These are phyloP conservation scores for Turritopsis dohrnii DNA, from an alignment of 30 jellyfish, hydroid and myxozoan genomes.

Conservation along the genomic window DNA sequence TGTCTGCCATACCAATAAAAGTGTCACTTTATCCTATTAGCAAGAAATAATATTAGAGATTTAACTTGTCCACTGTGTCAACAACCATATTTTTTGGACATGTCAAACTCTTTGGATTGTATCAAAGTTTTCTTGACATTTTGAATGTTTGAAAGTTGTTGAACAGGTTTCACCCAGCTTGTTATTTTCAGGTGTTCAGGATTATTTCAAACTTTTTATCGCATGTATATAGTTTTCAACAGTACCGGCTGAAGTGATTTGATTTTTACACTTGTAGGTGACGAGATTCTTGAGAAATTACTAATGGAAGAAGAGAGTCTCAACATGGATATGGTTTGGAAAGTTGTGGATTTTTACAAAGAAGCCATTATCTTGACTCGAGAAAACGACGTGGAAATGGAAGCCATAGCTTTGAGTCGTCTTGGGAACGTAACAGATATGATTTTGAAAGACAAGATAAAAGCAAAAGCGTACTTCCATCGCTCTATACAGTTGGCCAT, in stretches of 20 bases:
- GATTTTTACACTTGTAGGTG: neutral
- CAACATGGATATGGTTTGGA: conserved; percentile 53
- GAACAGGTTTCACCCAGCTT: no score
- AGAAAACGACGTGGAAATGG: conserved; percentile 53
- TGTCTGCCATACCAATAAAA: neutral
- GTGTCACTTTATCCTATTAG: no score
- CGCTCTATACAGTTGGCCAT: conserved; percentile 43
- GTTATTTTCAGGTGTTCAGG: no score
- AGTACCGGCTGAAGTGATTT: neutral
- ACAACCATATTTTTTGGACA: no score
- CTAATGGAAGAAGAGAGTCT: conserved; percentile 15
- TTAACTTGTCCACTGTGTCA: no score
- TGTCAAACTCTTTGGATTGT: no score
- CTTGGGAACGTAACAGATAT: conserved; percentile 44
- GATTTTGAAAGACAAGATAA: conserved; percentile 27
- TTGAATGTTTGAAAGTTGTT: no score
- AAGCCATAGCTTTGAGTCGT: conserved; percentile 70
- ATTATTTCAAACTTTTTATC: no score
- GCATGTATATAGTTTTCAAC: no score
- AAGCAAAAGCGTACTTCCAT: conserved; percentile 44
- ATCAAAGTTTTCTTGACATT: no score
- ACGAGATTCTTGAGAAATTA: neutral
- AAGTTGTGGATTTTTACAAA: conserved; percentile 49
- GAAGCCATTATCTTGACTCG: conserved; percentile 55
- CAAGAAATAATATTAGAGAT: no score